Conservation (phyloP, 2,113 vertebrate genomes). For the Solea solea region DNA sequence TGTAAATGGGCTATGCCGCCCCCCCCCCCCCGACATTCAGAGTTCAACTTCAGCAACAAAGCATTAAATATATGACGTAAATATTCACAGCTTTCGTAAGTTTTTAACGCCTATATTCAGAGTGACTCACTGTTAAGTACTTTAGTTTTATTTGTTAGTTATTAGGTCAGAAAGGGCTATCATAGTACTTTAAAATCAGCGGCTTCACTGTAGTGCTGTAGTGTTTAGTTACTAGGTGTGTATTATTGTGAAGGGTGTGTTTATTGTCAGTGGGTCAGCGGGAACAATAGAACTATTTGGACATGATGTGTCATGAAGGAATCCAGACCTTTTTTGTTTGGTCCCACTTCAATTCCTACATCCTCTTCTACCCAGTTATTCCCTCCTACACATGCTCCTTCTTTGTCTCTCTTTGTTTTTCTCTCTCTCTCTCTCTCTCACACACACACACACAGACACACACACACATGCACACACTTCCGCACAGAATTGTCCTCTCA, state of each 20-base stretch:
- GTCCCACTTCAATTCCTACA: conserved; percentile 62
- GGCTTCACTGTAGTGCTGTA: neutral
- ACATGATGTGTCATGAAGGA: conserved; percentile 50
- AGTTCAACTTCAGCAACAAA: conserved; percentile 13
- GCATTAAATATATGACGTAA: neutral
- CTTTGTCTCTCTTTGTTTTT: conserved; percentile 21
- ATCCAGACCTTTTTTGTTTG: conserved; percentile 47
- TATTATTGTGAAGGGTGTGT: conserved; percentile 46
- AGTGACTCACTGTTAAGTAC: neutral
- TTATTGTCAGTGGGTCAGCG: conserved; percentile 49
- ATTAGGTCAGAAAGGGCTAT: conserved; percentile 13
- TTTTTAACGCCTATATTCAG: neutral
- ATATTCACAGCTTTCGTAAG: no score
- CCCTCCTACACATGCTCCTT: conserved; percentile 44
- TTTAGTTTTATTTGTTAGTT: neutral
- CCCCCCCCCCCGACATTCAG: neutral
- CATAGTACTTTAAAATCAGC: conserved; percentile 13
- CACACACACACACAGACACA: neutral
- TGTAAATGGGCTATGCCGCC: conserved; percentile 33
- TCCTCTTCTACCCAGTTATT: conserved; percentile 55
- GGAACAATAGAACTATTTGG: conserved; percentile 61
- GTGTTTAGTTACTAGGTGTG: conserved; percentile 71
- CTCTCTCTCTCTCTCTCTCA: neutral
- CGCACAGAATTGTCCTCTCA: neutral
- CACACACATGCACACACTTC: neutral